Percentiles rank a stretch among this genome's conserved stretches.
phyloP scores from a whole-genome alignment of 2,888 invertebrate species.

The Pterostichus madidus region DNA sequence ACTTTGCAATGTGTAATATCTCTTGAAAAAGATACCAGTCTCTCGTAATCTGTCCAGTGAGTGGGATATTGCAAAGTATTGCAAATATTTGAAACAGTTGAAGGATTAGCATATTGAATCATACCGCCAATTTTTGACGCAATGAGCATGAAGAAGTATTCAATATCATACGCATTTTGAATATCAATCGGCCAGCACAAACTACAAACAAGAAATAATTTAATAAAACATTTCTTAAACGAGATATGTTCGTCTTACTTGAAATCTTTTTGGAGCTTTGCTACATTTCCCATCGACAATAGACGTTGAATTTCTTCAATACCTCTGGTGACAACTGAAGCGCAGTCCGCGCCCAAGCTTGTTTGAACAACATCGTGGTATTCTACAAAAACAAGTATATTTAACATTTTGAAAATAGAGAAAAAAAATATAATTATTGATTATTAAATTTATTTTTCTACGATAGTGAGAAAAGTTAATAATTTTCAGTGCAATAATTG shows the following conservation, averaged over 20 bases:
- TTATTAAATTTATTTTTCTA: not conserved
- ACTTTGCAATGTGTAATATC: slow-evolving; percentile 63
- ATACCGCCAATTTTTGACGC: slow-evolving; percentile 67
- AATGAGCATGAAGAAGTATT: slow-evolving; percentile 68
- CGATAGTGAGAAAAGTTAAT: not conserved
- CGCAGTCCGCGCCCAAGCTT: slow-evolving; percentile 76
- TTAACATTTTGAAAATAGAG: not conserved
- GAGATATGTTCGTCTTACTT: slow-evolving; percentile 77
- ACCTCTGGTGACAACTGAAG: slow-evolving; percentile 75
- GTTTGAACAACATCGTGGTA: slow-evolving; percentile 79
- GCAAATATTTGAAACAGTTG: slow-evolving; percentile 68
- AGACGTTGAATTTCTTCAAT: slow-evolving; percentile 73
- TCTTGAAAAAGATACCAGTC: slow-evolving; percentile 61
- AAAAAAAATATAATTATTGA: not conserved
- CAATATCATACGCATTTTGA: slow-evolving; percentile 64
- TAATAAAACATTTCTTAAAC: no score
- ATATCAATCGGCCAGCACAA: slow-evolving; percentile 64
- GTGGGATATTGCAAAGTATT: slow-evolving; percentile 41
- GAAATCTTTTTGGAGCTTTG: slow-evolving; percentile 76
- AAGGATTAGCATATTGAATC: slow-evolving; percentile 69
- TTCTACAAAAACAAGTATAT: slow-evolving; percentile 74
- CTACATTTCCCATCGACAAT: slow-evolving; percentile 73
- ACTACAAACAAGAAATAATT: slow-evolving; percentile 40
- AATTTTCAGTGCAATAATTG: no score
- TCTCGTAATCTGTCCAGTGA: slow-evolving; percentile 66